Evolutionary conservation across 2,888 invertebrate genomes (phyloP).

Genomic region (Glyphotaelius pellucidus): DNA sequence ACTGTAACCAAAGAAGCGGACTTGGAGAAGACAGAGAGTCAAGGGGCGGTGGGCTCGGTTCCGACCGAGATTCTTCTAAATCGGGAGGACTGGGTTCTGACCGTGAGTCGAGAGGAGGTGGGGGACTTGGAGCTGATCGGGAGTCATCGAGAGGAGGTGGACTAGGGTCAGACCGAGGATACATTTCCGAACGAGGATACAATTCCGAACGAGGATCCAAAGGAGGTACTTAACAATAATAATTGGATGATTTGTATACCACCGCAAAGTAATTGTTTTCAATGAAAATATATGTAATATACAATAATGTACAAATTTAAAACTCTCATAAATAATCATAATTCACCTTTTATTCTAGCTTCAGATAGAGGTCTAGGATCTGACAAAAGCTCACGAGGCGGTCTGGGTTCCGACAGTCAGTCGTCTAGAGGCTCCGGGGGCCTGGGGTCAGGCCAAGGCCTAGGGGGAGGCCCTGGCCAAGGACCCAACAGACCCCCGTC

Average conservation of each 20-base stretch:
- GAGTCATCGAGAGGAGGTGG: conserved; percentile 29
- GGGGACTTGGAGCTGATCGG: conserved; percentile 27
- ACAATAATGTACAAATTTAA: no score
- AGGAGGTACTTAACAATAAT: not conserved
- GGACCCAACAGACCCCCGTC: conserved; percentile 69
- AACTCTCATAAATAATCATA: no score
- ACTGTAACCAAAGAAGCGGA: conserved; percentile 9
- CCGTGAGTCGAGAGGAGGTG: conserved; percentile 4
- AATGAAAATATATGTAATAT: no score
- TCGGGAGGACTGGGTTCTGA: conserved; percentile 25
- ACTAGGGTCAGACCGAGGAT: conserved; percentile 27
- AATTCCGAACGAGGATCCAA: not conserved
- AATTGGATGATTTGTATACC: not conserved
- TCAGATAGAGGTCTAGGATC: conserved; percentile 17
- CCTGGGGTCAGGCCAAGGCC: conserved; percentile 12
- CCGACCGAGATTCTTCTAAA: not conserved
- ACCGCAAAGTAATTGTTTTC: no score
- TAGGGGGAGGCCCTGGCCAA: not conserved
- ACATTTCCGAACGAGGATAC: not conserved
- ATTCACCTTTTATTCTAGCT: not conserved
- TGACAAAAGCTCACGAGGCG: not conserved
- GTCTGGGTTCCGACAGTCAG: not conserved
- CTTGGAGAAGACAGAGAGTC: conserved; percentile 15
- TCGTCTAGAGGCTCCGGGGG: conserved; percentile 3
- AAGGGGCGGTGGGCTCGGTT: conserved; percentile 27